Percentiles rank a stretch among this genome's conserved stretches.
Conservation (phyloP, 2,113 vertebrate genomes). For the Emydocephalus ijimae region DNA sequence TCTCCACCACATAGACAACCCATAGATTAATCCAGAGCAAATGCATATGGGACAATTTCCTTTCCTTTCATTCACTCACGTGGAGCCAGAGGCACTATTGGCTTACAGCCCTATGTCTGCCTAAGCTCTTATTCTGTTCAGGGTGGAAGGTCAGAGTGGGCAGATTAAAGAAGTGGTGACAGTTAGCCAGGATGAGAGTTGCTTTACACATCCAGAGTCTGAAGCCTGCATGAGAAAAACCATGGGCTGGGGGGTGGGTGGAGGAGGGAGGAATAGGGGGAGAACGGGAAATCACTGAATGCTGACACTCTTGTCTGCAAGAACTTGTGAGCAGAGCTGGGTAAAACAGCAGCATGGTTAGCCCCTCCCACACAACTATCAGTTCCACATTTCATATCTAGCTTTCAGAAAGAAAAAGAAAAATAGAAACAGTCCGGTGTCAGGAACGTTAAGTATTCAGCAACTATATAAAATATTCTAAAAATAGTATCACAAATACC, state of each 20-base stretch:
- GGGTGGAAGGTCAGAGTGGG: slow-evolving; percentile 71
- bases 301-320: slow-evolving; percentile 58
- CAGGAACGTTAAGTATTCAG: slow-evolving; percentile 19
- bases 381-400: slow-evolving; percentile 65
- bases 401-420: slow-evolving; percentile 45
- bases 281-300: slow-evolving; percentile 54
- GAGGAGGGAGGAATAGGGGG: not conserved
- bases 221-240: slow-evolving; percentile 43
- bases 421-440: slow-evolving; percentile 31
- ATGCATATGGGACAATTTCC: slow-evolving; percentile 66
- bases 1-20: slow-evolving; percentile 64
- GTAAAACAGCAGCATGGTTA: slow-evolving; percentile 62
- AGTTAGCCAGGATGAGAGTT: slow-evolving; percentile 52
- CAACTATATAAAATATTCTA: slow-evolving; percentile 10
- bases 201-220: slow-evolving; percentile 52
- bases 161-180: slow-evolving; percentile 60
- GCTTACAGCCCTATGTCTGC: slow-evolving; percentile 61
- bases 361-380: slow-evolving; percentile 76
- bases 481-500: slow-evolving; percentile 14
- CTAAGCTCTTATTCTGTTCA: slow-evolving; percentile 61
- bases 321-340: slow-evolving; percentile 72
- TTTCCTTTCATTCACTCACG: slow-evolving; percentile 65
- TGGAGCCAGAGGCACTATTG: slow-evolving; percentile 55
- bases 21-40: slow-evolving; percentile 69
- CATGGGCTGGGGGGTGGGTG: slow-evolving; percentile 5